A percentile compares a stretch with the other conserved stretches of the same genome.
Evolutionary conservation across 2,797 vertebrate species (phyloP).

Genomic region (Aphelocoma californica): DNA sequence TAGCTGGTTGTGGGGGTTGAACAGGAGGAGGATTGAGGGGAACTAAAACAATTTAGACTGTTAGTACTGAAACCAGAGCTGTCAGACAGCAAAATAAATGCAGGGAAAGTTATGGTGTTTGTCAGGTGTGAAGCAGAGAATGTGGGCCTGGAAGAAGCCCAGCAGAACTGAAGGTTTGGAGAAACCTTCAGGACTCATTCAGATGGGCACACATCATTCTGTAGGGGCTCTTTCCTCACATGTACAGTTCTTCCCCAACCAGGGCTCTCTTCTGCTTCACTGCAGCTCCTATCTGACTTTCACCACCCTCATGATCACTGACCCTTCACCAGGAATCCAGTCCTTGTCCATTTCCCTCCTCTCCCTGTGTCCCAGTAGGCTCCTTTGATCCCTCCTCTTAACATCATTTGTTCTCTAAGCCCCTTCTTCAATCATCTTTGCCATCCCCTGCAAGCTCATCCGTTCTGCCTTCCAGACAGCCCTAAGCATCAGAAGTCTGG

Average conservation of each 20-base stretch:
- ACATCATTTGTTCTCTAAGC: background rate
- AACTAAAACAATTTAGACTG: background rate
- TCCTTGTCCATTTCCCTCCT: background rate
- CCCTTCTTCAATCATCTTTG: background rate
- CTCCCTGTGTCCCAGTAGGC: background rate
- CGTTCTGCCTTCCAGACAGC: background rate
- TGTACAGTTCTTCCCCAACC: background rate
- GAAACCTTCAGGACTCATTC: background rate
- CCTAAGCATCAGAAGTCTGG: background rate
- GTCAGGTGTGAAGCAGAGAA: background rate
- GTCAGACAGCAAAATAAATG: background rate
- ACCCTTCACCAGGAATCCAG: background rate
- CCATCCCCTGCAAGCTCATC: background rate
- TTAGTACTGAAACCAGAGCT: background rate
- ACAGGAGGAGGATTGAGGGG: background rate
- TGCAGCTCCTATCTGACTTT: background rate
- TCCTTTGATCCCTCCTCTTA: background rate
- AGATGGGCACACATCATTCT: background rate
- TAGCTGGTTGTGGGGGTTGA: background rate
- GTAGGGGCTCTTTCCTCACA: background rate
- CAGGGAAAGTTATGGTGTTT: slow-evolving; percentile 16
- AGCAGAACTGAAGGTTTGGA: background rate
- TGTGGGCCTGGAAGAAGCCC: background rate
- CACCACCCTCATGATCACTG: too few species aligned
- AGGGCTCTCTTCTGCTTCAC: background rate